Conservation (phyloP, 2,888 invertebrate genomes). For the Pseudoips prasinana region DNA sequence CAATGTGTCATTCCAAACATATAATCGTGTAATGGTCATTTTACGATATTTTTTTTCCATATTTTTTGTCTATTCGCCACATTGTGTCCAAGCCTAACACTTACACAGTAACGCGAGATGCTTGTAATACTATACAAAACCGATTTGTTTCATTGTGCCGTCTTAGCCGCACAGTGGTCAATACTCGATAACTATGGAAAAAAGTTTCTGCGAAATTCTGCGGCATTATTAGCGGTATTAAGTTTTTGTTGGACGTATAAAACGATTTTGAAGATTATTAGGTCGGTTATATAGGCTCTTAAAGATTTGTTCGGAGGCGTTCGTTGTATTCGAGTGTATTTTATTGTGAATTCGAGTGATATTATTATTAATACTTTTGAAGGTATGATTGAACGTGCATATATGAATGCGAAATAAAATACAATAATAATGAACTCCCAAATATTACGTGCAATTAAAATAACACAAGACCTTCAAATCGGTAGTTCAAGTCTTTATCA, state of each 20-base stretch:
- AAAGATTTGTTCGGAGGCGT: conserved; percentile 52
- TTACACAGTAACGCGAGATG: conserved; percentile 40
- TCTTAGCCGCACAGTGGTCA: conserved; percentile 48
- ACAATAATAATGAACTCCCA: no score
- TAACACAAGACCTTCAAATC: no score
- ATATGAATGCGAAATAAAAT: no score
- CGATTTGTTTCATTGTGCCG: conserved; percentile 33
- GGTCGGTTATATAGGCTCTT: conserved; percentile 18
- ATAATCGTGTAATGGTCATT: conserved; percentile 49
- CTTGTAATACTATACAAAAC: conserved; percentile 44
- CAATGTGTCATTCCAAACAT: conserved; percentile 27
- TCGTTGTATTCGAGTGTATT: conserved; percentile 33
- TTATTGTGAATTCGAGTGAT: no score
- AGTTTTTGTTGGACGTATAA: conserved; percentile 40
- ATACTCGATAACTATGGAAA: conserved; percentile 33
- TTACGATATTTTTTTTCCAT: conserved; percentile 26
- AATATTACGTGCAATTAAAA: no score
- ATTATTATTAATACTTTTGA: no score
- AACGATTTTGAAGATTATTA: conserved; percentile 44
- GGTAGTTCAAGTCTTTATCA: no score
- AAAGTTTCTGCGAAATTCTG: conserved; percentile 37
- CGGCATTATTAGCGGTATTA: conserved; percentile 38
- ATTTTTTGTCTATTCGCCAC: conserved; percentile 19
- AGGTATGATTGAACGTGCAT: no score
- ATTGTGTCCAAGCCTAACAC: conserved; percentile 42